Conservation (phyloP, 2,113 vertebrate species). For the Dasypus novemcinctus region DNA sequence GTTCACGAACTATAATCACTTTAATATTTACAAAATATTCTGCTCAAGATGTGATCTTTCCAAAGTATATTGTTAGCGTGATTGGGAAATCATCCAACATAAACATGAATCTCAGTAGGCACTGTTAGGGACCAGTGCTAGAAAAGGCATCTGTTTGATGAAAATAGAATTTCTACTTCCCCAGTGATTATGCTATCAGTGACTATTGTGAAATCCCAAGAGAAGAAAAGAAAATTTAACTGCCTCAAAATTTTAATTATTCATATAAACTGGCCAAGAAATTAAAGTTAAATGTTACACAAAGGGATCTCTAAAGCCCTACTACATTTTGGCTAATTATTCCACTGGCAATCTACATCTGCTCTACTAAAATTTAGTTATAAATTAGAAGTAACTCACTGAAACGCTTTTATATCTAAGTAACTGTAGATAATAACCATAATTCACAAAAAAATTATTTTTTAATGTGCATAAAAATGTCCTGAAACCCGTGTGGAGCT, state of each 20-base stretch:
- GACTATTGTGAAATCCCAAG: constrained; percentile 50
- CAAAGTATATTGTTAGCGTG: neutral
- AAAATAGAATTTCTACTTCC: constrained; percentile 63
- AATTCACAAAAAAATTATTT: constrained; percentile 53
- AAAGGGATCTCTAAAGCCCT: constrained; percentile 45
- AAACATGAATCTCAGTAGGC: constrained; percentile 16
- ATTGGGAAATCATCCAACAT: constrained; percentile 46
- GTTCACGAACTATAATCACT: neutral
- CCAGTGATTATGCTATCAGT: constrained; percentile 30
- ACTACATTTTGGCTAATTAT: constrained; percentile 68
- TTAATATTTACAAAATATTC: constrained; percentile 11
- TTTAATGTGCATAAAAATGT: constrained; percentile 50
- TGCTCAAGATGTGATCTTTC: constrained; percentile 24
- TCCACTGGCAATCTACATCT: constrained; percentile 53
- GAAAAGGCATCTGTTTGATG: constrained; percentile 58
- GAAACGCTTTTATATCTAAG: constrained; percentile 53
- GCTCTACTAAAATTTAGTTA: constrained; percentile 58
- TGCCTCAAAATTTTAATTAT: constrained; percentile 70
- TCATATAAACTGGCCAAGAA: constrained; percentile 66
- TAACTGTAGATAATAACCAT: constrained; percentile 46
- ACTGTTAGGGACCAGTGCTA: neutral
- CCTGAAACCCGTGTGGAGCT: no score
- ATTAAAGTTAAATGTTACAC: constrained; percentile 71
- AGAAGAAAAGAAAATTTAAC: constrained; percentile 54
- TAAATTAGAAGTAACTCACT: constrained; percentile 61